Evolutionary conservation across 1,140 invertebrate genomes (phyloP).

Genomic region (Eumeta japonica): DNA sequence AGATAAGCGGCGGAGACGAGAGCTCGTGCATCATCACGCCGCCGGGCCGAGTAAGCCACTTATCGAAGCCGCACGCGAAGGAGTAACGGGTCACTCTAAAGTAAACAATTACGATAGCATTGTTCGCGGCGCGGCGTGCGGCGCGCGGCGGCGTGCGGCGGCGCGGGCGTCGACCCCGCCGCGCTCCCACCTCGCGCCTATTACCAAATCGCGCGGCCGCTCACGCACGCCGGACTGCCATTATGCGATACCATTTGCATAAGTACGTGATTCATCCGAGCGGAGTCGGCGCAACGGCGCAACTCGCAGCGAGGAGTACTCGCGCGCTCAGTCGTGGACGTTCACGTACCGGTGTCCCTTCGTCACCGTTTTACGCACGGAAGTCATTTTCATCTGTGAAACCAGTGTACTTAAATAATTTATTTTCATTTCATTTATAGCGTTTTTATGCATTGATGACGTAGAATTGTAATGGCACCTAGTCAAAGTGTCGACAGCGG

Average conservation of each 20-base stretch:
- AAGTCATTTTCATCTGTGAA: too few relatives aligned
- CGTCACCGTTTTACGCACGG: too few relatives aligned
- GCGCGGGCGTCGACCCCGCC: constrained; percentile 26
- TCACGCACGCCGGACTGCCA: constrained; percentile 4
- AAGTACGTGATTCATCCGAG: constrained; percentile 7
- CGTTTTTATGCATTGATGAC: too few relatives aligned
- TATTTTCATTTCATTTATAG: too few relatives aligned
- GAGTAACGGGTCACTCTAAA: constrained; percentile 24
- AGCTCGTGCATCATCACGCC: neutral
- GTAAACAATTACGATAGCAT: constrained; percentile 36
- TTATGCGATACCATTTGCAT: constrained; percentile 8
- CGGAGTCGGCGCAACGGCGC: neutral
- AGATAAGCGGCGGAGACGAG: neutral
- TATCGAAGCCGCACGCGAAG: constrained; percentile 17
- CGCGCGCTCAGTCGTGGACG: too few relatives aligned
- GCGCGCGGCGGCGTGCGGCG: too few relatives aligned
- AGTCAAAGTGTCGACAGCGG: too few relatives aligned
- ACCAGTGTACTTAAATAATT: too few relatives aligned
- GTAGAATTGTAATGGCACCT: too few relatives aligned
- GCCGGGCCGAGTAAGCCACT: constrained; percentile 5
- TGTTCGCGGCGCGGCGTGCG: too few relatives aligned
- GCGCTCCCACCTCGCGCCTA: neutral
- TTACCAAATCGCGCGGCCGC: constrained; percentile 21
- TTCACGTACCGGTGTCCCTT: too few relatives aligned
- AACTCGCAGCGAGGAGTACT: too few relatives aligned